These are phyloP conservation scores for Allophyes oxyacanthae DNA, from an alignment of 2,888 invertebrate species.

Conservation along the genomic window DNA sequence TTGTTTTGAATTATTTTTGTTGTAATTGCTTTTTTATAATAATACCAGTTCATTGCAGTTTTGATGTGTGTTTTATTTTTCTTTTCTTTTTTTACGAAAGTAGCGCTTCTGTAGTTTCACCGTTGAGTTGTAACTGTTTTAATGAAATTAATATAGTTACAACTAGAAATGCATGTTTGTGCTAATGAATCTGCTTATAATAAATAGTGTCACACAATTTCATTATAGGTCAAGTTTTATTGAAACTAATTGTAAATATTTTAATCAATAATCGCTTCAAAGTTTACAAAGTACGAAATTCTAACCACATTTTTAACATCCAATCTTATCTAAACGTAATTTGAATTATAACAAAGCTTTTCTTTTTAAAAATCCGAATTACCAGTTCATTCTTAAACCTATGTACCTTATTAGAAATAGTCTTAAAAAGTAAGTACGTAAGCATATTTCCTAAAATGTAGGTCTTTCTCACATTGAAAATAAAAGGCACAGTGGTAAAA, in stretches of 20 bases:
- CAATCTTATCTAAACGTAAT: no score
- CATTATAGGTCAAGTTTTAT: constrained; percentile 16
- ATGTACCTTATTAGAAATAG: no score
- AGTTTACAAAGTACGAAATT: constrained; percentile 17
- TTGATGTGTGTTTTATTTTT: constrained; percentile 90
- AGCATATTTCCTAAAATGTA: constrained; percentile 14
- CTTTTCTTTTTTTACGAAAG: constrained; percentile 79
- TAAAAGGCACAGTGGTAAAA: constrained; percentile 10
- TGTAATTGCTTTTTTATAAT: constrained; percentile 93
- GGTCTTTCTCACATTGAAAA: constrained; percentile 6
- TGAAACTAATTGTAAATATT: constrained; percentile 29
- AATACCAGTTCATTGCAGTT: constrained; percentile 93
- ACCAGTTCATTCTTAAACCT: no score
- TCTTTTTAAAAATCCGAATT: constrained; percentile 10
- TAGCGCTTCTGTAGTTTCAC: constrained; percentile 76
- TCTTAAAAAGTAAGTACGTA: constrained; percentile 13
- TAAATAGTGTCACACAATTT: constrained; percentile 21
- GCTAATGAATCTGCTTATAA: constrained; percentile 70
- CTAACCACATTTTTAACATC: constrained; percentile 2
- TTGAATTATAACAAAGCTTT: no score
- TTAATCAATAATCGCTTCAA: constrained; percentile 12
- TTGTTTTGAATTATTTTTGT: constrained; percentile 93
- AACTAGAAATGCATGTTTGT: constrained; percentile 78
- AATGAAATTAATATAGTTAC: constrained; percentile 68
- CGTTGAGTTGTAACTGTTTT: constrained; percentile 66